These are phyloP conservation scores for Tupaia tana DNA, from an alignment of 2,113 vertebrate genomes.

Conservation along the genomic window DNA sequence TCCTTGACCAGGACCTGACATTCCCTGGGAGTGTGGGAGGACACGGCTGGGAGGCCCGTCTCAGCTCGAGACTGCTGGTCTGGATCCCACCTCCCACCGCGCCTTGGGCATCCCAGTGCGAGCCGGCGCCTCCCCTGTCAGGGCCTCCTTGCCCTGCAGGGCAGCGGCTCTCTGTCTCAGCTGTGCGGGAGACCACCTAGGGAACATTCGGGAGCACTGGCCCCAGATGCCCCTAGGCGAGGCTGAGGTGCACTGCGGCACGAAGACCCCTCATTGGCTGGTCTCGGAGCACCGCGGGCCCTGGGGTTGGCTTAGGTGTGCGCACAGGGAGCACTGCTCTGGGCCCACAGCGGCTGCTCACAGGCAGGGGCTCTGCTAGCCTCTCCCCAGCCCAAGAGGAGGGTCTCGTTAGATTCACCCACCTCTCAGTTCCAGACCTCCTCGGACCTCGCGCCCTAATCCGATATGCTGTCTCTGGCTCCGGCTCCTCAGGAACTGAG, in stretches of 20 bases:
- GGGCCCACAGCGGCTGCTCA: neutral
- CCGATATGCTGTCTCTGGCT: rapidly evolving
- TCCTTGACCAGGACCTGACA: neutral
- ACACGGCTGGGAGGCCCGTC: neutral
- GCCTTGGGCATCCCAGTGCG: neutral
- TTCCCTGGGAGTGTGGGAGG: too few relatives aligned
- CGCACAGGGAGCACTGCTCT: rapidly evolving
- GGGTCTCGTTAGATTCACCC: too few relatives aligned
- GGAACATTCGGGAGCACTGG: neutral
- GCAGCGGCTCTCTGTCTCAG: neutral
- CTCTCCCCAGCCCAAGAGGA: neutral
- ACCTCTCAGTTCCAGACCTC: neutral
- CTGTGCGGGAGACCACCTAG: neutral
- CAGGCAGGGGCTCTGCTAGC: too few relatives aligned
- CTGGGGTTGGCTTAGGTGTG: neutral
- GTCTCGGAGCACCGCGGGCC: neutral
- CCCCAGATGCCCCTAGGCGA: neutral
- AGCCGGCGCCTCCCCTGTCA: too few relatives aligned
- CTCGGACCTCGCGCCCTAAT: too few relatives aligned
- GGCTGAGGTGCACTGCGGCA: too few relatives aligned
- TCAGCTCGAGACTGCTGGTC: too few relatives aligned
- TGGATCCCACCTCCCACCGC: neutral
- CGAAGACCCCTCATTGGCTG: neutral
- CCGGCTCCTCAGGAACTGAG: neutral
- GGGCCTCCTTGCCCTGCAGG: neutral